These are phyloP conservation scores for Acipenser ruthenus DNA, from an alignment of 2,797 vertebrate species.

Conservation along the genomic window DNA sequence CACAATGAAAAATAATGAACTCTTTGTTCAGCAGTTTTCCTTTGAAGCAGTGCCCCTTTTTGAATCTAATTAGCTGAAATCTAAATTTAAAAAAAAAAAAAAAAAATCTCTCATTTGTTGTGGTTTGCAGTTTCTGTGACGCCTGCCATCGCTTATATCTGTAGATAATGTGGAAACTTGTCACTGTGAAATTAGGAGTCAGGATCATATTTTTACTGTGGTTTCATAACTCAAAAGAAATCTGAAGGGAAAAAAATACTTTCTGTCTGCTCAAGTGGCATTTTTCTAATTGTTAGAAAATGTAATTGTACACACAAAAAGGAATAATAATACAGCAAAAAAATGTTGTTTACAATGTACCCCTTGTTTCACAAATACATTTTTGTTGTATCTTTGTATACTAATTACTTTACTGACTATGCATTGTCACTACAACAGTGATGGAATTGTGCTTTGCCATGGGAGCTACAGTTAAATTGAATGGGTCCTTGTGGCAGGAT, in stretches of 20 bases:
- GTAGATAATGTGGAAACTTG: slow-evolving; percentile 1
- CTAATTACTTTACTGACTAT: too few relatives aligned
- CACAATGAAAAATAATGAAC: background rate
- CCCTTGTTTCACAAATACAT: too few relatives aligned
- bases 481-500: too few relatives aligned
- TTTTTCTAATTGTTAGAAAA: background rate
- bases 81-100: slow-evolving; percentile 22
- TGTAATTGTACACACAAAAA: too few relatives aligned
- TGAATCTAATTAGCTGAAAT: slow-evolving; percentile 19
- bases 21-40: background rate
- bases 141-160: slow-evolving; percentile 8
- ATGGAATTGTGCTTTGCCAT: too few relatives aligned
- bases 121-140: slow-evolving; percentile 9
- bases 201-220: background rate
- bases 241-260: background rate
- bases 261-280: background rate
- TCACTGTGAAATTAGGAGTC: slow-evolving; percentile 12
- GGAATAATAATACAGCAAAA: too few relatives aligned
- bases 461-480: too few relatives aligned
- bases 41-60: background rate
- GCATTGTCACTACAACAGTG: too few relatives aligned
- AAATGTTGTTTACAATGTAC: too few relatives aligned
- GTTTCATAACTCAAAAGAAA: slow-evolving; percentile 4
- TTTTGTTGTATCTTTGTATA: too few relatives aligned
- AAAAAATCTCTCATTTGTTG: slow-evolving; percentile 10